Evolutionary conservation across 2,113 vertebrate genomes (phyloP).

Genomic region (Chinchilla lanigera): DNA sequence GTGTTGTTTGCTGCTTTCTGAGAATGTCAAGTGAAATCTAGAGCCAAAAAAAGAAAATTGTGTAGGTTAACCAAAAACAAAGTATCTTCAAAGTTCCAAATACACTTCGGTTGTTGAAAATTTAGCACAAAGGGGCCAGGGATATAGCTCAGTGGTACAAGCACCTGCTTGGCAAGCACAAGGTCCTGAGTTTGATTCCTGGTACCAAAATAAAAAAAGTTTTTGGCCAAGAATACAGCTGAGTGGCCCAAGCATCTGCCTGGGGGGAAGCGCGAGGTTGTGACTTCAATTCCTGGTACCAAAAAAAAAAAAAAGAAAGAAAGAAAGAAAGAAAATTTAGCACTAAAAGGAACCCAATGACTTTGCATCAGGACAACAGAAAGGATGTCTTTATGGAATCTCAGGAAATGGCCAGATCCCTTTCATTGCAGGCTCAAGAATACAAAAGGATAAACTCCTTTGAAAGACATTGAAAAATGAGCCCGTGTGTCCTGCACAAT

Average conservation of each 20-base stretch:
- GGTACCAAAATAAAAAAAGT: too few relatives aligned
- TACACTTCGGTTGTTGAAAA: background rate
- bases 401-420: background rate
- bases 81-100: background rate
- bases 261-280: too few relatives aligned
- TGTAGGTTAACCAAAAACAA: background rate
- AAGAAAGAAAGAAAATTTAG: background rate
- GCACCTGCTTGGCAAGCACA: too few relatives aligned
- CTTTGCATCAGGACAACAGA: background rate
- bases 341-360: background rate
- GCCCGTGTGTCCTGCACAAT: background rate
- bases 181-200: too few relatives aligned
- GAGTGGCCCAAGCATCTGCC: too few relatives aligned
- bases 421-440: background rate
- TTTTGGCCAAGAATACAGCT: too few relatives aligned
- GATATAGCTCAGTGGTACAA: too few relatives aligned
- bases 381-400: background rate
- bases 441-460: background rate
- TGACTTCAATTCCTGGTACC: too few relatives aligned
- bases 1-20: background rate
- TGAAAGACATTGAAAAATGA: background rate
- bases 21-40: background rate
- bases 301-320: too few relatives aligned
- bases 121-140: background rate
- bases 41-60: background rate